Evolutionary conservation across 2,888 invertebrate genomes (phyloP), one percentile per base, ranked within the genome.

Genomic region (Tupiocoris notatus): DNA sequence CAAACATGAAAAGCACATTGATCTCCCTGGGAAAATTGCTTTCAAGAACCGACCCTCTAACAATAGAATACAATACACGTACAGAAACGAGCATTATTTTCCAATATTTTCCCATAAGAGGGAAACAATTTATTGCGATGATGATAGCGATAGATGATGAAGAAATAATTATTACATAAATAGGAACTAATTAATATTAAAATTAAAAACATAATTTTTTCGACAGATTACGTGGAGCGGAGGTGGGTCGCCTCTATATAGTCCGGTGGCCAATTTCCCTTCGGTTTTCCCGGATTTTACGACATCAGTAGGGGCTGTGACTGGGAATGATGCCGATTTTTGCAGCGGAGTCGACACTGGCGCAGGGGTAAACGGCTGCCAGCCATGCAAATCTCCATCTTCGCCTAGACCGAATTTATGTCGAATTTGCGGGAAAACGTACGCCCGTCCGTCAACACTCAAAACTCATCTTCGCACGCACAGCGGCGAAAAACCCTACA

Each of bases 381-480:
- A 16, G 2, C 17, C 67, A 9, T 70, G 75, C 24, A 59, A 71
- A 56, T 75, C 75, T 9, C 76, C 77, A 3, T 57, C 76, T 12
- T 73, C 70, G n/a, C 77, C 89, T 81, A 91, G 93, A 82, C 93
- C 94, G 0, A 97, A 97, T 84, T 88, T 97, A 57, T 98, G 97
- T 83, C 88, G 80, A 24, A 80, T 80, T 62, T 80, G 80, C 76
- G 85, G 85, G 16, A 98, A 98, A 86, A 96, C 96, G 0, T 95
- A 98, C 85, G 98, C 98, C 0, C 87, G 98, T 1, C 98, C 98
- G 0, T 96, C 95, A 84, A 98, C 98, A 0, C 86, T 99, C 79
- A 98, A 98, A 87, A 98, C 98, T 0, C 98, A 98, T 85, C 88
- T 98, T 76, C 87, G 98, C 73, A 98, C 98, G 0, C 98, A 98